Conservation (phyloP, 2,113 vertebrate genomes). For the Psammodynastes pulverulentus region DNA sequence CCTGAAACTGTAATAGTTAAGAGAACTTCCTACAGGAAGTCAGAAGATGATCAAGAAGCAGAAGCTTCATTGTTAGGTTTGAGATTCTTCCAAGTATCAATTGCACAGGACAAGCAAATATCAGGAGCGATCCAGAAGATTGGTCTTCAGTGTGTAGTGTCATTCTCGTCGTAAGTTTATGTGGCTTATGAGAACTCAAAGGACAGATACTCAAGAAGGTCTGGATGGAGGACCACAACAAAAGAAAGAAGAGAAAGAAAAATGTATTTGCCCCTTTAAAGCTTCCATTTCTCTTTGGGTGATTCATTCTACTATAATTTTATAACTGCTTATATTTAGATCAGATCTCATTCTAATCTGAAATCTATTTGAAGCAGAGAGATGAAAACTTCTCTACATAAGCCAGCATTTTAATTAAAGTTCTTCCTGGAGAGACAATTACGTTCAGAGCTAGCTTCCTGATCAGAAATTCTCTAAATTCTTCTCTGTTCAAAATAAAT, state of each 20-base stretch:
- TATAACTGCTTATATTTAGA: conserved; percentile 21
- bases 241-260: not conserved
- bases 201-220: not conserved
- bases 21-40: not conserved
- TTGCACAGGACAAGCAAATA: not conserved
- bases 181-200: not conserved
- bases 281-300: not conserved
- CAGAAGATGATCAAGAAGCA: not conserved
- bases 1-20: not conserved
- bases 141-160: not conserved
- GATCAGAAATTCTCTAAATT: not conserved
- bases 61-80: not conserved
- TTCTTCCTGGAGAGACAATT: not conserved
- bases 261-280: not conserved
- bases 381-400: conserved; percentile 13
- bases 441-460: not conserved
- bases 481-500: not conserved
- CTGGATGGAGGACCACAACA: not conserved
- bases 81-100: not conserved
- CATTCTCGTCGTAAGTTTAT: not conserved
- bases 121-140: not conserved
- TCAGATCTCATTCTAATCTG: conserved; percentile 41
- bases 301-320: not conserved
- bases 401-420: conserved; percentile 25
- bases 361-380: conserved; percentile 29